Evolutionary conservation across 2,888 invertebrate genomes (phyloP), one percentile per base, ranked within the genome.

Genomic region (Conops quadrifasciatus): DNA sequence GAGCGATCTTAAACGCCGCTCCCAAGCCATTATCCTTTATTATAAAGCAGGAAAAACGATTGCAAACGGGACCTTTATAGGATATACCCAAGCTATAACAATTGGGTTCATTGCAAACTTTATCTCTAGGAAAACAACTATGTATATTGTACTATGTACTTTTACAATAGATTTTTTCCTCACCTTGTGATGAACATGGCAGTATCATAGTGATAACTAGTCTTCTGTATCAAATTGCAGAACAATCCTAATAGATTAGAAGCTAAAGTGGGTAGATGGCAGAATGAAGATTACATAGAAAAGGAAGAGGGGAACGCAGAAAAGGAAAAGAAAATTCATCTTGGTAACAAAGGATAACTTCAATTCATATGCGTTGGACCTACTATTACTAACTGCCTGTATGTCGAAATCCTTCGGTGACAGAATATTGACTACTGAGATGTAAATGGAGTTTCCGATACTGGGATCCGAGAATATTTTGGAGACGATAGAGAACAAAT

Each of bases 1-100:
- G 96, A 43, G 95, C 95, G 76, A 96, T 94, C 16, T 95, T 96
- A 82, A 94, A 95, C 1, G 95, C 94, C 28, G 95, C 92, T 65
- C 93, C 91, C 62, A 96, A 87, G 1, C 96, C 96, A 83, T 93
- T 95, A 84, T 96, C 96, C 86, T 93, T 93, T 21, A 94, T 93
- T 73, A 96, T 91, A 28, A 95, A 92, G 83, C 96, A 96, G n/a
- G 91, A 89, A 72, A 88, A 86, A 1, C 88, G 86, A 77, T 90
- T 90, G 83, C 96, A 96, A 89, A 95, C 94, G 26, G 93, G 92
- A 51, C 93, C 94, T 68, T 95, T 87, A 81, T 94, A 93, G 2
- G 95, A 95, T 71, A 94, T 85, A 30, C 94, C 94, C 79, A 92
- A 83, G 1, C 91, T 91, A 78, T 90, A 90, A 82, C 92, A 92